Conservation (phyloP, 2,888 invertebrate species). For the Temnothorax ravouxi region DNA sequence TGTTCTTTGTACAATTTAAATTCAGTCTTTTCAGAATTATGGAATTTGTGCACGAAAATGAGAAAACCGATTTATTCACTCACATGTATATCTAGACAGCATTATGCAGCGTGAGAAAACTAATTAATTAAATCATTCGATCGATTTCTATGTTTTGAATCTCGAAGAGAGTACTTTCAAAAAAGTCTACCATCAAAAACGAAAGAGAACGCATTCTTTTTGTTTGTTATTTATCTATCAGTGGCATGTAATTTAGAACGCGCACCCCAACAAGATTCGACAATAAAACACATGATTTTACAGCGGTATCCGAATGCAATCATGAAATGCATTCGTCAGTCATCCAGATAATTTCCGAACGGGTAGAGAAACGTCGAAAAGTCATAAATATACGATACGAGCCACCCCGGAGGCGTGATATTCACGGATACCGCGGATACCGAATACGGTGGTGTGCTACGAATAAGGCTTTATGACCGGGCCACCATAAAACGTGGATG, state of each 20-base stretch:
- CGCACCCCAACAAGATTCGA: neutral
- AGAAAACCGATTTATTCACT: neutral
- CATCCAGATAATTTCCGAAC: slow-evolving; percentile 32
- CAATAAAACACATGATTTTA: neutral
- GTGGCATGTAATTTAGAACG: neutral
- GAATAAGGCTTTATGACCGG: slow-evolving; percentile 78
- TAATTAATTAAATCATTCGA: neutral
- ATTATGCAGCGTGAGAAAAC: neutral
- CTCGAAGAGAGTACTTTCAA: neutral
- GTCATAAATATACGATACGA: slow-evolving; percentile 70
- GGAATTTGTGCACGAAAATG: slow-evolving; percentile 9
- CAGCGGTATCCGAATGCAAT: neutral
- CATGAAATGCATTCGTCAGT: slow-evolving; percentile 54
- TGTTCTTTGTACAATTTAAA: slow-evolving; percentile 56
- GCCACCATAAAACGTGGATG: slow-evolving; percentile 75
- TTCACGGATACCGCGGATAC: slow-evolving; percentile 80
- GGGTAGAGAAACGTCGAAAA: slow-evolving; percentile 47
- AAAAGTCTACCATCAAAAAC: neutral
- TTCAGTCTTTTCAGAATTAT: slow-evolving; percentile 73
- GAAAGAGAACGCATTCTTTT: neutral
- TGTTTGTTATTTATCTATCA: neutral
- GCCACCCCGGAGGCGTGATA: slow-evolving; percentile 75
- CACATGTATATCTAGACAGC: neutral
- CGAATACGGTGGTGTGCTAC: slow-evolving; percentile 77
- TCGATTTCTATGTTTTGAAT: neutral